Conservation (phyloP, 2,888 invertebrate genomes). For the Hydrotaea diabolus region DNA sequence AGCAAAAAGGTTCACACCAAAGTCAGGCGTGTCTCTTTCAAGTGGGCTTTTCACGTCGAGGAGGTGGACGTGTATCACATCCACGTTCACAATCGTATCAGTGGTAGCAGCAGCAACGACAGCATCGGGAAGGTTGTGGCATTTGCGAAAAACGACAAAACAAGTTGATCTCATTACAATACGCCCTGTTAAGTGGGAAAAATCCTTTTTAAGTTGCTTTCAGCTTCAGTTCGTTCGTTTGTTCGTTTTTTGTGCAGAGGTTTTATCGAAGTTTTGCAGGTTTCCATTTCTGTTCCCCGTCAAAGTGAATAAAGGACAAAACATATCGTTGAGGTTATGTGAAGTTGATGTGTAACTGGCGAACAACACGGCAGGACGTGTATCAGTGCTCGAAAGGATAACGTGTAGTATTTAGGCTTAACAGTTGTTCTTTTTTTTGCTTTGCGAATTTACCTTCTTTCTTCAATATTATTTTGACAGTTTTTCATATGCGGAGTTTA, state of each 20-base stretch:
- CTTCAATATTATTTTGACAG: slow-evolving; percentile 1
- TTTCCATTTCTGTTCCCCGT: slow-evolving; percentile 42
- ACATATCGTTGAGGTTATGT: neutral
- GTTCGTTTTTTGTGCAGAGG: slow-evolving; percentile 38
- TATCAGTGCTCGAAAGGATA: neutral
- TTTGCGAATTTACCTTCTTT: neutral
- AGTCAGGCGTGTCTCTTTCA: slow-evolving; percentile 64
- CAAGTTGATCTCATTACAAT: slow-evolving; percentile 77
- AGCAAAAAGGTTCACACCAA: slow-evolving; percentile 42
- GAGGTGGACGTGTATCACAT: slow-evolving; percentile 45
- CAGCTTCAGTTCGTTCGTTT: slow-evolving; percentile 33
- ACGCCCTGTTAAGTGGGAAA: slow-evolving; percentile 77
- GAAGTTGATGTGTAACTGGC: neutral
- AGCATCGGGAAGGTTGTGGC: neutral
- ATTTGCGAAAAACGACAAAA: slow-evolving; percentile 31
- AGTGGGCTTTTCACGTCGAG: slow-evolving; percentile 57
- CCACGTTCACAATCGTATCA: neutral
- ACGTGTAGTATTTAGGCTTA: neutral
- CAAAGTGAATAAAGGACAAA: neutral
- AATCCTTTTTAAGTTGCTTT: slow-evolving; percentile 65
- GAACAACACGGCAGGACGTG: neutral
- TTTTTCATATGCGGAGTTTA: neutral
- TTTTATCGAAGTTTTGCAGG: slow-evolving; percentile 64
- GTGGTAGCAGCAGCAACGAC: neutral
- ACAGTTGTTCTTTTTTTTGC: no score